Base-by-base conservation (phyloP, 2,797 vertebrate genomes). In the Poecilia gillii region DNA sequence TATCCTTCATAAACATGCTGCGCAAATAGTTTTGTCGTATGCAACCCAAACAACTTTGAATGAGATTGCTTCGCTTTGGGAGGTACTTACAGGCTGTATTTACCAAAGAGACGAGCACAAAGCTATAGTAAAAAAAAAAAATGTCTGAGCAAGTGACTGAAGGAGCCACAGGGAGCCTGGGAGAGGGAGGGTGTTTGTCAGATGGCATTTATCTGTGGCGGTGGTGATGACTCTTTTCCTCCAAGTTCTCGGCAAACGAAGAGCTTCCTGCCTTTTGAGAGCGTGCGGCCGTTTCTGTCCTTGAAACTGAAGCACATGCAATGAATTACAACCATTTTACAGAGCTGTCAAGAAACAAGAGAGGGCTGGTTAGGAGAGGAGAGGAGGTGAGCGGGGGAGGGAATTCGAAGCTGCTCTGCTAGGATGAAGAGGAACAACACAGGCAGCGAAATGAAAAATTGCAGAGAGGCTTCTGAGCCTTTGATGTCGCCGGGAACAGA, bases 141-240 rank as follows among this genome's bases (percentile, higher is more conserved):
- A 73, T 31, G 72, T 73, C 79, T 68, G 70, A 73, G 75, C 76
- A 78, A 86, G 87, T 81, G 81, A 84, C 33, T 73, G 79, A 75
- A 80, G 82, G 77, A 90, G 82, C 82, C 83, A 81, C 84, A 77
- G 90, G 86, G 84, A 91, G 92, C 81, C 73, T 2, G 47, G 64
- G 81, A 80, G 88, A 84, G 83, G 90, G 88, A 83, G 90, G 88
- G 86, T 77, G 87, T 88, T 88, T 94, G 90, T 92, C 91, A 88
- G 81, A 83, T 82, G 87, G 90, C 84, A 87, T 94, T 94, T 93
- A 93, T 94, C 92, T 94, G 89, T 83, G 90, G 94, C 91, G 92
- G 92, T 88, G 91, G 88, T 92, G 93, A 94, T 94, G 93, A 94
- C 92, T 93, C 90, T 90, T 91, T 94, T 93, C 94, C 91, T 94